These are phyloP conservation scores for Prosopocoilus inquinatus DNA, from an alignment of 2,888 invertebrate species.

Conservation along the genomic window DNA sequence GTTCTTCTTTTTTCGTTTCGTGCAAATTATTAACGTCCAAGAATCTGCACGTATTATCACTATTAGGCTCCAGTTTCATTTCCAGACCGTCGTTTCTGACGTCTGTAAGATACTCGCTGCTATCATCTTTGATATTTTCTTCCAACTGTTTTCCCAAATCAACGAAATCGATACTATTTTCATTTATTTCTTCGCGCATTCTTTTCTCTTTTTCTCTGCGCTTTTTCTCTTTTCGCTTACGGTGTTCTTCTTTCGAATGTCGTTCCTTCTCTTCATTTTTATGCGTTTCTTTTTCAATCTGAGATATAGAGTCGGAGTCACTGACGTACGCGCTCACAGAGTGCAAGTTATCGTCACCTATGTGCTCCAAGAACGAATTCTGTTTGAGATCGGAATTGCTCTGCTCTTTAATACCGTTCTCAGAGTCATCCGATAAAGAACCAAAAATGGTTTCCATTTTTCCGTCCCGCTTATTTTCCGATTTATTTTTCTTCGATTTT, in stretches of 20 bases:
- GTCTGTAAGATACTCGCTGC: constrained; percentile 45
- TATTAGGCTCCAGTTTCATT: constrained; percentile 9
- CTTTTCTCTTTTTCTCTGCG: constrained; percentile 60
- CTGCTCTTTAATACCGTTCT: constrained; percentile 43
- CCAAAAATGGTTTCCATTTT: constrained; percentile 90
- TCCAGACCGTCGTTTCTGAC: constrained; percentile 7
- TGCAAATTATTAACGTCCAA: constrained; percentile 56
- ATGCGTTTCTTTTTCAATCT: constrained; percentile 28
- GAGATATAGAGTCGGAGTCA: constrained; percentile 50
- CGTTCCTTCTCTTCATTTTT: constrained; percentile 36
- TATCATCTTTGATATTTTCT: constrained; percentile 73
- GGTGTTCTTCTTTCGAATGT: constrained; percentile 53
- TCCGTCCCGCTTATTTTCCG: constrained; percentile 62
- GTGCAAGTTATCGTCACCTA: constrained; percentile 28
- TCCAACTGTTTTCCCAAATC: constrained; percentile 81
- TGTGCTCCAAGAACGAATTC: constrained; percentile 22
- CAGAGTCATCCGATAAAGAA: constrained; percentile 72
- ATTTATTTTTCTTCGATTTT: constrained; percentile 55
- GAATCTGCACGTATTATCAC: constrained; percentile 59
- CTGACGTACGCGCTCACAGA: constrained; percentile 46
- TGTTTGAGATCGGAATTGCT: constrained; percentile 21
- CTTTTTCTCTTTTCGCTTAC: constrained; percentile 63
- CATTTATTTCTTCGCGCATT: constrained; percentile 60
- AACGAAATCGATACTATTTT: constrained; percentile 77
- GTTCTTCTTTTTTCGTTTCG: constrained; percentile 47